Percentiles rank a stretch among this genome's conserved stretches.
These are phyloP conservation scores for Spilosoma lubricipeda DNA, from an alignment of 2,888 invertebrate species.

Conservation along the genomic window DNA sequence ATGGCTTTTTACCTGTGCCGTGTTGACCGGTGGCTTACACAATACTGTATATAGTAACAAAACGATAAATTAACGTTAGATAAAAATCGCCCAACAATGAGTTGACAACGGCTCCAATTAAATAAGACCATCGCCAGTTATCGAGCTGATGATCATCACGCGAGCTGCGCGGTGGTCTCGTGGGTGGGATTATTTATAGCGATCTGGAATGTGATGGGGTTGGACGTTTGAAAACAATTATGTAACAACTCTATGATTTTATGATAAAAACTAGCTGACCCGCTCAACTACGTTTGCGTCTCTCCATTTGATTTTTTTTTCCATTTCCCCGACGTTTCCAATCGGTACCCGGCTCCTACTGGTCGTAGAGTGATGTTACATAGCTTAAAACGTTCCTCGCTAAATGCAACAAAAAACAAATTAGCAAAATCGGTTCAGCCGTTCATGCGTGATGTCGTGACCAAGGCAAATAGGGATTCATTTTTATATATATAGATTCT, in stretches of 20 bases:
- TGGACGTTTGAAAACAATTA: neutral
- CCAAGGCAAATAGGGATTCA: too few relatives aligned
- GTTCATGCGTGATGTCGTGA: too few relatives aligned
- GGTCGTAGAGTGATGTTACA: too few relatives aligned
- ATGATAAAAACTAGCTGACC: too few relatives aligned
- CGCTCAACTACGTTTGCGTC: too few relatives aligned
- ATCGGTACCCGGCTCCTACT: too few relatives aligned
- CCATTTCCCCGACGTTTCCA: too few relatives aligned
- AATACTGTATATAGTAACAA: conserved; percentile 9
- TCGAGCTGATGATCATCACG: conserved; percentile 50
- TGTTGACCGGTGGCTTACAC: neutral
- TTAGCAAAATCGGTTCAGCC: too few relatives aligned
- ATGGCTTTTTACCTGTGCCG: neutral
- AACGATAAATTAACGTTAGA: conserved; percentile 47
- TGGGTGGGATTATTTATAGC: conserved; percentile 25
- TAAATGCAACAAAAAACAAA: too few relatives aligned
- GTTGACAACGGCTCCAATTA: conserved; percentile 50
- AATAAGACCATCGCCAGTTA: conserved; percentile 40
- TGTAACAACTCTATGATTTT: neutral
- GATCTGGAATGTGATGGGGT: conserved; percentile 5
- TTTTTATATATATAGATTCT: too few relatives aligned
- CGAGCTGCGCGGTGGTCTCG: conserved; percentile 47
- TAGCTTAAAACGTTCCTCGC: too few relatives aligned
- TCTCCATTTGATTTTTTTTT: too few relatives aligned
- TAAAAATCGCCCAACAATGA: conserved; percentile 49